A percentile compares a stretch with the other conserved stretches of the same genome.
Evolutionary conservation across 2,113 vertebrate genomes (phyloP).

Genomic region (Caranx melampygus): DNA sequence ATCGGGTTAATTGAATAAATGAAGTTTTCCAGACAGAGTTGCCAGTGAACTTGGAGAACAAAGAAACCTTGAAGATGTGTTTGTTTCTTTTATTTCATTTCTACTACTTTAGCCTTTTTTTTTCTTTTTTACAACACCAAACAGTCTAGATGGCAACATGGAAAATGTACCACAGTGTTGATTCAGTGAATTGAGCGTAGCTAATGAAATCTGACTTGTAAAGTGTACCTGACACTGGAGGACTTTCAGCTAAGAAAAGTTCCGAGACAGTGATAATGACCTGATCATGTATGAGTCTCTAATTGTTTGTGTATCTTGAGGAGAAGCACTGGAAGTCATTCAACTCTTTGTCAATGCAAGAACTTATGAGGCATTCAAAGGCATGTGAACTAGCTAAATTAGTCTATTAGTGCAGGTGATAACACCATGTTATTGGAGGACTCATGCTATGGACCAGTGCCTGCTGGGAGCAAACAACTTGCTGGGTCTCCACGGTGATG

Average conservation of each 20-base stretch:
- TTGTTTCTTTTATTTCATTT: background rate
- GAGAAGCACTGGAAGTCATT: slow-evolving; percentile 25
- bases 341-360: background rate
- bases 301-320: background rate
- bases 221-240: background rate
- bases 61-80: slow-evolving; percentile 5
- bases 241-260: background rate
- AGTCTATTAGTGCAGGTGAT: slow-evolving; percentile 52
- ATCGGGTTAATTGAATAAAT: slow-evolving; percentile 51
- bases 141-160: background rate
- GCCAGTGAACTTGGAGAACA: background rate
- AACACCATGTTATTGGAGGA: slow-evolving; percentile 37
- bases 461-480: slow-evolving; percentile 57
- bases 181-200: slow-evolving; percentile 2
- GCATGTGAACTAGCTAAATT: slow-evolving; percentile 46
- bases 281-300: background rate
- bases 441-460: slow-evolving; percentile 32
- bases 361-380: slow-evolving; percentile 35
- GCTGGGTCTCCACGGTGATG: slow-evolving; percentile 75
- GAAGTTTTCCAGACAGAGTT: slow-evolving; percentile 3
- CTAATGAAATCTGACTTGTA: background rate
- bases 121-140: too few species aligned
- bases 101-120: background rate
- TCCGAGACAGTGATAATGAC: background rate
- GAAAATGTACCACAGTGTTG: background rate